phyloP scores from a whole-genome alignment of 2,113 vertebrate species.

The Pontoporia blainvillei region DNA sequence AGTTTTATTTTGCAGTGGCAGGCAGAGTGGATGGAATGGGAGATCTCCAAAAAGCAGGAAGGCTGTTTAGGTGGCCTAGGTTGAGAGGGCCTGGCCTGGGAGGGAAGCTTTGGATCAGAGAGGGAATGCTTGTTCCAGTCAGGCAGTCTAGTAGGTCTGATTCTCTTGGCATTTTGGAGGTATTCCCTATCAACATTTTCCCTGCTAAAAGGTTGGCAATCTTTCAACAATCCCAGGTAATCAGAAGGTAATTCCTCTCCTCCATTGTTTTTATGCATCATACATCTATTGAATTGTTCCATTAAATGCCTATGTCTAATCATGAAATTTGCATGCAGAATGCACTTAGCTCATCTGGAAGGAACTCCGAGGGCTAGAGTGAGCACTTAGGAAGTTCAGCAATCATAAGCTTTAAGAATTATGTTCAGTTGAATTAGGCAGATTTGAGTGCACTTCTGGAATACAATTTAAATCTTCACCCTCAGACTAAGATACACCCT shows the following conservation, averaged over 20 bases:
- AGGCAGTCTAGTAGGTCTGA: neutral
- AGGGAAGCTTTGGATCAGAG: neutral
- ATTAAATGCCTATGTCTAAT: slow-evolving; percentile 52
- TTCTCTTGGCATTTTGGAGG: neutral
- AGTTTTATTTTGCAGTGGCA: neutral
- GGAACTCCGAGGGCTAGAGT: slow-evolving; percentile 27
- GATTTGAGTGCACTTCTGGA: slow-evolving; percentile 48
- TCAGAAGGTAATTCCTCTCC: neutral
- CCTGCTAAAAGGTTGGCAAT: neutral
- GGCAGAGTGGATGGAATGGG: neutral
- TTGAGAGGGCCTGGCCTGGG: neutral
- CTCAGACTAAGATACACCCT: neutral
- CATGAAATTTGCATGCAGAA: slow-evolving; percentile 65
- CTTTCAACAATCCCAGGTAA: neutral
- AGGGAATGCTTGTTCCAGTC: neutral
- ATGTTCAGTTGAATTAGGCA: slow-evolving; percentile 33
- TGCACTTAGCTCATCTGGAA: slow-evolving; percentile 54
- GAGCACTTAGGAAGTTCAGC: slow-evolving; percentile 46
- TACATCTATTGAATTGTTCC: slow-evolving; percentile 15
- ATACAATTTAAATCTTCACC: slow-evolving; percentile 54
- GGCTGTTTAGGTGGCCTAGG: neutral
- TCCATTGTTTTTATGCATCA: neutral
- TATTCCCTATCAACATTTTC: neutral
- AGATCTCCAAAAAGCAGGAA: neutral
- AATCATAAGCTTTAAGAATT: slow-evolving; percentile 60